These are phyloP conservation scores for Rhyzopertha dominica DNA, from an alignment of 1,140 invertebrate genomes.

Conservation along the genomic window DNA sequence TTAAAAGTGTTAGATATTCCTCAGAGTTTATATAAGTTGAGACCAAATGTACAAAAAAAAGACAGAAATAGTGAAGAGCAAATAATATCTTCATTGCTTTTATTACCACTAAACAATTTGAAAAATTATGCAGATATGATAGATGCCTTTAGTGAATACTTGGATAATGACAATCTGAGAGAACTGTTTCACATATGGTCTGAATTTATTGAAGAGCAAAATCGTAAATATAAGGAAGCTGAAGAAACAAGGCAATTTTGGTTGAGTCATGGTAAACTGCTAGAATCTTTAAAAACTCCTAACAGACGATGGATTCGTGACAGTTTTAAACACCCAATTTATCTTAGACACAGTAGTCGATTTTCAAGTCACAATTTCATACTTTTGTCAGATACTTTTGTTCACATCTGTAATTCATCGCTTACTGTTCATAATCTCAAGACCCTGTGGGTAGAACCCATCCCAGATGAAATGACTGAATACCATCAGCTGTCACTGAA, in stretches of 20 bases:
- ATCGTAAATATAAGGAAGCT: constrained; percentile 59
- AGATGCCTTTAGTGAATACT: constrained; percentile 11
- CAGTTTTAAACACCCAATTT: constrained; percentile 64
- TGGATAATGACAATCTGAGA: constrained; percentile 31
- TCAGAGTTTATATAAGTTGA: constrained; percentile 52
- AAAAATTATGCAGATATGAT: constrained; percentile 15
- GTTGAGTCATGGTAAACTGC: constrained; percentile 62
- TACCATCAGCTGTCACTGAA: constrained; percentile 48
- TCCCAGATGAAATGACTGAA: constrained; percentile 35
- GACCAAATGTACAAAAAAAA: constrained; percentile 51
- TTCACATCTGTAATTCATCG: constrained; percentile 62
- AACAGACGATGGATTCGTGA: constrained; percentile 71
- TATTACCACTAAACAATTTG: constrained; percentile 50
- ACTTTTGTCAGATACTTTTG: constrained; percentile 68
- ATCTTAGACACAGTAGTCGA: constrained; percentile 59
- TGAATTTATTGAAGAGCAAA: constrained; percentile 56
- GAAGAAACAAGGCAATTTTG: constrained; percentile 71
- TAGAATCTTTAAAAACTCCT: constrained; percentile 62
- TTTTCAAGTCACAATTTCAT: constrained; percentile 73
- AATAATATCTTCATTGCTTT: constrained; percentile 53
- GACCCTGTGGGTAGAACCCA: constrained; percentile 73
- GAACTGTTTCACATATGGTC: constrained; percentile 56
- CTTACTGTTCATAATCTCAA: constrained; percentile 60
- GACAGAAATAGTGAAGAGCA: constrained; percentile 49
- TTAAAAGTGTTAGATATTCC: constrained; percentile 58